Base-by-base conservation (phyloP, 2,113 vertebrate species). In the Passer montanus region DNA sequence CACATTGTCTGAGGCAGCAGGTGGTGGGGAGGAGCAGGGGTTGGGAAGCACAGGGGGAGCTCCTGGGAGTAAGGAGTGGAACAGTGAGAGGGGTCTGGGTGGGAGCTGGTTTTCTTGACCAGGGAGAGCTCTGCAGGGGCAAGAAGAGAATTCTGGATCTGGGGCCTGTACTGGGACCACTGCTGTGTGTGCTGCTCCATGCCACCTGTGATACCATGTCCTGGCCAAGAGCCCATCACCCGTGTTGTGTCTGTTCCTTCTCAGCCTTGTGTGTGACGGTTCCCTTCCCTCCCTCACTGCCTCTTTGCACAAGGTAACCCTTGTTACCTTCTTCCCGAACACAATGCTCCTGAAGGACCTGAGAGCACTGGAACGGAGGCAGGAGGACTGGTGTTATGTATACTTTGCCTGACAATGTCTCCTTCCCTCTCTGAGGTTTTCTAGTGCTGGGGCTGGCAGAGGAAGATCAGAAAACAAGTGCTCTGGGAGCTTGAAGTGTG, bases 211-310 rank as follows among this genome's bases (percentile, higher is more conserved):
- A 47, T 74, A 41, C 7, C 15, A 7, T 46, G 16, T 33, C 24
- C 43, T 52, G 27, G 52, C 62, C 44, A 66, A 0, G 6, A 5
- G 27, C 52, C 47, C 15, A 2, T 78, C 4, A 0, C 13, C 0
- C 1, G 1, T 31, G 64, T 55, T 64, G 0, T 44, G 19, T n/a
- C 50, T 56, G 2, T 56, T 63, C 13, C 28, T 33, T 58, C 50
- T 55, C 37, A 67, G 1, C 43, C 28, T 39, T 4, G 4, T 28
- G 28, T 66, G 16, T 47, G 72, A 17, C 35, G n/a, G 55, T 46
- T 75, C 24, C 44, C 44, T 90, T 47, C 18, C n/a, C 6, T 76
- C 58, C 39, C 22, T 93, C 0, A 2, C 35, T 59, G 31, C 47
- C 60, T 78, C 27, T 35, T 15, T 39, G 78, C 20, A 26, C 16